A percentile compares a stretch with the other conserved stretches of the same genome.
phyloP scores from a whole-genome alignment of 2,888 invertebrate genomes.

The Drosophila birchii region DNA sequence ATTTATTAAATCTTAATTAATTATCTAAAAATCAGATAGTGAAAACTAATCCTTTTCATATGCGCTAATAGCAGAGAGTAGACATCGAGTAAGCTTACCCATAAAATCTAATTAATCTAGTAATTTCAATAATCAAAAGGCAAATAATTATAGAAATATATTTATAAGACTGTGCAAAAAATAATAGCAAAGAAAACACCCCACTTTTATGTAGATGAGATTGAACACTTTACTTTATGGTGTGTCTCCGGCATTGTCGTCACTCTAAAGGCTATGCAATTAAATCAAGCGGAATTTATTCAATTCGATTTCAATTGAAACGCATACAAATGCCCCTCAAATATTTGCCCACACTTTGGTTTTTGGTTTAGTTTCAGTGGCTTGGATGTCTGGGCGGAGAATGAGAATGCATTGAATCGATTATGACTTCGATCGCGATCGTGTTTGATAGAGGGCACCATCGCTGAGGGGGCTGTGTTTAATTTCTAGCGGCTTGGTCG shows the following conservation, averaged over 20 bases:
- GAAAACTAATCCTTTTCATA: background rate
- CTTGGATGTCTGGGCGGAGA: constrained; percentile 17
- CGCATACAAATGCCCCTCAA: constrained; percentile 58
- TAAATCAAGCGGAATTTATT: constrained; percentile 80
- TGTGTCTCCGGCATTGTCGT: constrained; percentile 59
- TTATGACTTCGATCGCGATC: constrained; percentile 59
- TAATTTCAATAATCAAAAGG: background rate
- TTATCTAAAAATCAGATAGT: background rate
- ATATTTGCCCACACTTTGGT: constrained; percentile 55
- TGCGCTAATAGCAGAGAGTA: background rate
- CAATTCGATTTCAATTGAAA: constrained; percentile 77
- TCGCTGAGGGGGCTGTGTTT: constrained; percentile 53
- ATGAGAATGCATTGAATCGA: constrained; percentile 60
- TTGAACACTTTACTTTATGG: constrained; percentile 16
- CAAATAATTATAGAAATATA: background rate
- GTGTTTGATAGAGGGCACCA: constrained; percentile 45
- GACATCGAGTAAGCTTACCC: background rate
- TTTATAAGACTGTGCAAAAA: background rate
- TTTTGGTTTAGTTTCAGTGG: constrained; percentile 28
- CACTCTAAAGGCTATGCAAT: constrained; percentile 65
- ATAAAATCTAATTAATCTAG: background rate
- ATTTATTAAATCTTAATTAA: background rate
- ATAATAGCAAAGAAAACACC: background rate
- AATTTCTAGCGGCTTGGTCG: constrained; percentile 49
- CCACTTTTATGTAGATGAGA: constrained; percentile 19